These are phyloP conservation scores for Squalus acanthias DNA, from an alignment of 2,797 vertebrate species.

Conservation along the genomic window DNA sequence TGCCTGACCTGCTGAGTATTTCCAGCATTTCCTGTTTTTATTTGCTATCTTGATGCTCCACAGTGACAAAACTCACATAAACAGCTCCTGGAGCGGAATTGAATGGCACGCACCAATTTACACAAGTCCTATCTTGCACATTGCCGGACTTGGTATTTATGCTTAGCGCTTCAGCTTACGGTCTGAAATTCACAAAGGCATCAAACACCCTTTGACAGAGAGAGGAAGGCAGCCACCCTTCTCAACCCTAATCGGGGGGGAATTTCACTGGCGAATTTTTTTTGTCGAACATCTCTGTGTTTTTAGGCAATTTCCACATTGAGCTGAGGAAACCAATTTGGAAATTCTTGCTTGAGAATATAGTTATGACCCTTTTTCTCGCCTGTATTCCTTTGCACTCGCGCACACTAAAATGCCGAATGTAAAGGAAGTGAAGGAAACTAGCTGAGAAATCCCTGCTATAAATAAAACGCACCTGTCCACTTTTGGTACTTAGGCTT, in stretches of 20 bases:
- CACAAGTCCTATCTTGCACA: not conserved
- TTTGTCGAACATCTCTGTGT: not conserved
- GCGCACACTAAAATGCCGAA: not conserved
- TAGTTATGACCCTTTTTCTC: not conserved
- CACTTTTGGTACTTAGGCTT: not conserved
- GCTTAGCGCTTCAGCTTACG: too few species aligned
- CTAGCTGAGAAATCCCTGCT: not conserved
- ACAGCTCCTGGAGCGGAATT: not conserved
- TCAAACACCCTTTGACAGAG: not conserved
- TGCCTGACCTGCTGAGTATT: too few species aligned
- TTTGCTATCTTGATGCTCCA: too few species aligned
- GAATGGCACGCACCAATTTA: not conserved
- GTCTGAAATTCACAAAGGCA: not conserved
- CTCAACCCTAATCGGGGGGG: not conserved
- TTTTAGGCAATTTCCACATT: not conserved
- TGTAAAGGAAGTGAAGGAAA: not conserved
- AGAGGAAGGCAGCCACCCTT: not conserved
- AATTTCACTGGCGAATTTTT: not conserved
- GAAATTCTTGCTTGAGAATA: not conserved
- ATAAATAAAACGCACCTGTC: not conserved
- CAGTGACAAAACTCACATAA: not conserved
- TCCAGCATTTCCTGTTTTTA: too few species aligned
- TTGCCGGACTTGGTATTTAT: not conserved
- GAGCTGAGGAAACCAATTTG: not conserved
- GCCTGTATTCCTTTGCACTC: slow-evolving; percentile 11